A percentile compares a stretch with the other conserved stretches of the same genome.
phyloP scores from a whole-genome alignment of 1,140 invertebrate genomes.

The Drosophila equinoxialis region DNA sequence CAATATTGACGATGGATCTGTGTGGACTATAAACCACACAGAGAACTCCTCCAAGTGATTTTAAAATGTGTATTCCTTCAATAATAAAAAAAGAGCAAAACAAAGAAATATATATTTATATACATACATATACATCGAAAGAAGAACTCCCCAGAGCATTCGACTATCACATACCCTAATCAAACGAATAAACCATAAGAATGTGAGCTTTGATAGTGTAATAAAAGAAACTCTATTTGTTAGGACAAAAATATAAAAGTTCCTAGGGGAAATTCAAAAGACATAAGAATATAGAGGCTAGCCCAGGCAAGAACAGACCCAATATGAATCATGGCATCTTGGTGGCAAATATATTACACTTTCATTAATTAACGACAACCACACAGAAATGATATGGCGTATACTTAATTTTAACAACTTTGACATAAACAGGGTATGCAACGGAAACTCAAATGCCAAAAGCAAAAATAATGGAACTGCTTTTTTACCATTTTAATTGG shows the following conservation, averaged over 20 bases:
- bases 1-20: neutral
- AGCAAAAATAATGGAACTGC: slow-evolving; percentile 7
- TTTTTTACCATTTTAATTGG: slow-evolving; percentile 54
- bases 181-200: neutral
- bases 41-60: slow-evolving; percentile 15
- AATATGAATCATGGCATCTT: too few relatives aligned
- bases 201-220: too few relatives aligned
- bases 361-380: too few relatives aligned
- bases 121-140: neutral
- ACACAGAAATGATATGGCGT: too few relatives aligned
- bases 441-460: slow-evolving; percentile 7
- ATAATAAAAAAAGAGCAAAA: neutral
- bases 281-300: too few relatives aligned
- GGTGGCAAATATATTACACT: too few relatives aligned
- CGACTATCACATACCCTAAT: neutral
- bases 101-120: neutral
- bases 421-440: neutral
- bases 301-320: too few relatives aligned
- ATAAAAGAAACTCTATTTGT: too few relatives aligned
- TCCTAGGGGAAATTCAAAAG: neutral
- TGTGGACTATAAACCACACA: slow-evolving; percentile 9
- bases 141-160: neutral
- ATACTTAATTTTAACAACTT: neutral
- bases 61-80: slow-evolving; percentile 5
- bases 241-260: neutral